Evolutionary conservation across 2,888 invertebrate genomes (phyloP).

Genomic region (Galerucella pusilla): DNA sequence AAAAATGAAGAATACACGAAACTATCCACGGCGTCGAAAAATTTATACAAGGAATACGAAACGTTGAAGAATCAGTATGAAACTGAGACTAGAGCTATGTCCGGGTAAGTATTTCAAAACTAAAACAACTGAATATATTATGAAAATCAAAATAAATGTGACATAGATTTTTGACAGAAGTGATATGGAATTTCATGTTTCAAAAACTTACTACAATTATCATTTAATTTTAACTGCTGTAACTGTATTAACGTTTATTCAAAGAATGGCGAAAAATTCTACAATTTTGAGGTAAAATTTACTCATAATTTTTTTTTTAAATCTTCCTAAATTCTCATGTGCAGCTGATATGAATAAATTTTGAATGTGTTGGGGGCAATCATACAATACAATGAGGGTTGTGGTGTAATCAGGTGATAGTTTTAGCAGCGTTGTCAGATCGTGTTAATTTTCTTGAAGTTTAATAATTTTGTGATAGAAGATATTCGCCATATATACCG

Average conservation of each 20-base stretch:
- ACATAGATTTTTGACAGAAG: neutral
- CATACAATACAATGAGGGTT: too few relatives aligned
- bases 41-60: conserved; percentile 79
- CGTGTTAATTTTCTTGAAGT: too few relatives aligned
- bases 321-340: too few relatives aligned
- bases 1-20: conserved; percentile 73
- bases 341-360: too few relatives aligned
- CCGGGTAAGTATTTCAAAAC: conserved; percentile 66
- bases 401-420: too few relatives aligned
- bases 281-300: conserved; percentile 21
- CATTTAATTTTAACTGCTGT: conserved; percentile 31
- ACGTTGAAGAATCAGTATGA: conserved; percentile 79
- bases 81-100: conserved; percentile 79
- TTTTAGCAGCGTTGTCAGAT: too few relatives aligned
- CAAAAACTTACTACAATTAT: conserved; percentile 27
- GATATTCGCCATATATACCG: too few relatives aligned
- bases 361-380: too few relatives aligned
- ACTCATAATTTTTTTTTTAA: neutral
- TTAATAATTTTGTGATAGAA: too few relatives aligned
- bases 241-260: conserved; percentile 32
- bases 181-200: conserved; percentile 24
- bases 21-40: conserved; percentile 75
- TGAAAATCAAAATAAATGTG: neutral
- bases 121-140: too few relatives aligned
- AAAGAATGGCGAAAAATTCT: conserved; percentile 32